Evolutionary conservation across 1,140 invertebrate species (phyloP), one percentile per base, ranked within the genome.

Genomic region (Lysiphlebus fabarum): DNA sequence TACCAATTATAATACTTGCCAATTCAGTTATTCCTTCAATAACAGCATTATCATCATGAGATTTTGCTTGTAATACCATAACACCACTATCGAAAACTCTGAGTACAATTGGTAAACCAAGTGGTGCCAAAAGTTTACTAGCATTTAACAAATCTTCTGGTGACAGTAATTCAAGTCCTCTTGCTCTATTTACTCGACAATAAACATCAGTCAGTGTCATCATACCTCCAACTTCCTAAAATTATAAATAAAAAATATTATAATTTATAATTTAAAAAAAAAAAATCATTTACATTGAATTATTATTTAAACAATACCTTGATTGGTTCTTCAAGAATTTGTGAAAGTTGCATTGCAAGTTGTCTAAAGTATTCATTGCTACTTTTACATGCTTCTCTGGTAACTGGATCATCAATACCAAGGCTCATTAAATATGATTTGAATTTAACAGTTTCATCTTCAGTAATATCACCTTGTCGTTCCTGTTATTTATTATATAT

Each of bases 321-420:
- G 50, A 98, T 83, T 17, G 93, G 90, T 70, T 87, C 85, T 59
- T 90, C 82, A 54, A 99, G 80, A 70, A 95, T 87, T 67, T 87
- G 83, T 43, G 87, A 87, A 44, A 99, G 85, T 81, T 99, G 90
- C 68, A 87, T 87, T 0, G 94, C 92, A 33, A 99, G 80, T 65
- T 92, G 89, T 66, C 84, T 82, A 72, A 92, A 93, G 75, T 96
- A 99, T 62, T 90, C 87, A 62, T 89, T 88, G 62, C 92, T 92
- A 66, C 86, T 91, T 66, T 90, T 91, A 74, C 90, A 96, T 41
- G 90, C 86, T 71, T 93, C 89, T 73, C 93, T 86, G 0, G 96
- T 98, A 0, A 99, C 96, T 14, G 96, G 96, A 83, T 99, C 95
- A 70, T 95, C 92, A 63, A 99, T 96, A 68, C 96, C 96, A 65